Evolutionary conservation across 1,140 invertebrate genomes (phyloP).

Genomic region (Drosophila subpulchrella): DNA sequence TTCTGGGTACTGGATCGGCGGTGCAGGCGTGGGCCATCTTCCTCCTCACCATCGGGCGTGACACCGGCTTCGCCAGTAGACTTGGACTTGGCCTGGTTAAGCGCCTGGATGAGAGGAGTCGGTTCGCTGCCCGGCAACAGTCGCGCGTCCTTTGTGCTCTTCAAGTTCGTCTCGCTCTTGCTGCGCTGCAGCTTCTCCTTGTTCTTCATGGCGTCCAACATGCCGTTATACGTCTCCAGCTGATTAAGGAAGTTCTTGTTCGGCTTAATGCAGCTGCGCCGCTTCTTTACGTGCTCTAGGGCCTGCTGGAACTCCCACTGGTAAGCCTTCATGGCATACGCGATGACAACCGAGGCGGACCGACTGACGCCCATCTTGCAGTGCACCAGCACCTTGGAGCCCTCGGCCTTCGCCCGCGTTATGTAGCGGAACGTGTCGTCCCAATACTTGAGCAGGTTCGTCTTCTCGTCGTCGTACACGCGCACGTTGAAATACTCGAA

Average conservation of each 20-base stretch:
- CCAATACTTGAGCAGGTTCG: conserved; percentile 98
- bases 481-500: conserved; percentile 98
- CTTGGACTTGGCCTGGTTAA: conserved; percentile 84
- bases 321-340: conserved; percentile 99
- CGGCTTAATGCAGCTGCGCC: conserved; percentile 96
- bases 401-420: conserved; percentile 94
- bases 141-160: conserved; percentile 85
- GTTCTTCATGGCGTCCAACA: conserved; percentile 97
- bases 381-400: conserved; percentile 97
- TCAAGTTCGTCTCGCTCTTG: conserved; percentile 96
- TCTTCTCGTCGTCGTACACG: conserved; percentile 98
- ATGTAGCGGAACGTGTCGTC: conserved; percentile 99
- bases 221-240: conserved; percentile 97
- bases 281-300: conserved; percentile 94
- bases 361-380: conserved; percentile 99
- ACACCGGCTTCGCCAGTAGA: conserved; percentile 36
- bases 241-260: conserved; percentile 97
- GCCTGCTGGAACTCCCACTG: conserved; percentile 96
- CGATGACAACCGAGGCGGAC: conserved; percentile 98
- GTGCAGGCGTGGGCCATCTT: conserved; percentile 55
- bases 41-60: conserved; percentile 29
- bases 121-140: conserved; percentile 87
- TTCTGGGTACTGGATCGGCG: conserved; percentile 71
- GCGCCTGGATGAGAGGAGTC: conserved; percentile 86
- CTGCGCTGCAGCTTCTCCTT: conserved; percentile 95